Base-by-base conservation (phyloP, 2,888 invertebrate genomes). In the Autographa gamma region DNA sequence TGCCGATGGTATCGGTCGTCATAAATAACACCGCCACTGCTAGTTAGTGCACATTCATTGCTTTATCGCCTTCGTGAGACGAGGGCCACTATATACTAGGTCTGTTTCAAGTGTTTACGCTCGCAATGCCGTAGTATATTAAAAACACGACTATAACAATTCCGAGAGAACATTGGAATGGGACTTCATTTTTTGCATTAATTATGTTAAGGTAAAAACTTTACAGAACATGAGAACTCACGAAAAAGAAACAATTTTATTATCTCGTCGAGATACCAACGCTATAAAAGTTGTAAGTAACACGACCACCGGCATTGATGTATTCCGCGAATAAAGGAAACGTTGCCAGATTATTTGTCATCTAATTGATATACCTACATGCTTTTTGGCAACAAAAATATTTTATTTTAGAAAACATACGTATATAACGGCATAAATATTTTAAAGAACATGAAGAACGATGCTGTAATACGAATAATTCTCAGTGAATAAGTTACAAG, bases 21-120 rank as follows among this genome's bases (percentile, higher is more conserved):
- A 95, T 95, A 94, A 94, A 94, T 94, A 94, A 95, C 90, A 88
- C 91, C 91, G 93, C 93, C 93, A 93, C 91, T 81, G 89, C 93
- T 95, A 93, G 95, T 95, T 95, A 95, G 93, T 90, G 90, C 90
- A 93, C 91, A 94, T 95, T 95, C 94, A 95, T 89, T 86, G 88
- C 88, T 89, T 81, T 90, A 89, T 89, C 85, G 84, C 83, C 82
- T 82, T 83, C 79, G 86, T 83, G 83, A 84, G 74, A 71, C 78
- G 75, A 75, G 74, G 72, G 66, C 52, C 79, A 78, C 73, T 76
- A 71, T 81, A 76, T 25, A 80, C 75, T 80, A 79, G 70, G 41
- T 63, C 31, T 34, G 60, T 66, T 74, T 63, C 43, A 72, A 82
- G 68, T 76, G 76, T 77, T 82, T 79, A 74, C 76, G 71, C 52